Evolutionary conservation across 2,888 invertebrate genomes (phyloP), one percentile per base, ranked within the genome.

Genomic region (Galeruca laticollis): DNA sequence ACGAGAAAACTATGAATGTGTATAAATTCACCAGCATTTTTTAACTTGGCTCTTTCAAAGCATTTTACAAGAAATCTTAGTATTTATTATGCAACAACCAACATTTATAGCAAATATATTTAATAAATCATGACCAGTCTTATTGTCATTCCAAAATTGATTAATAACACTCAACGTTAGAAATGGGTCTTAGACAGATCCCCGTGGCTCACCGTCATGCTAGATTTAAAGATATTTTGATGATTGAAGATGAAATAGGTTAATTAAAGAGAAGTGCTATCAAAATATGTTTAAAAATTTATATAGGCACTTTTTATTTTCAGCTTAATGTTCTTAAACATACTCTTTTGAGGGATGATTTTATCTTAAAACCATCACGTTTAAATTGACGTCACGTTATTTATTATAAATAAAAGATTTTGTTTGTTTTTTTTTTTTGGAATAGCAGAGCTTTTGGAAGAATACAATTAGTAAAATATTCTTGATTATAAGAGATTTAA

Each of bases 1-100:
- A 83, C 82, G 80, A 80, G 81, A 51, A 79, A 82, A 71, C 69
- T 73, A 70, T 70, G 67, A 67, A 63, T 77, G 76, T 80, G 79
- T 79, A 76, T 77, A 79, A 75, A 65, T 78, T 77, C 77, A 75
- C 76, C 75, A 77, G 76, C 78, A 80, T 78, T 73, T 77, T 74
- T 78, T 78, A 81, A 82, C 80, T 73, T 77, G 77, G 78, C 56
- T 18, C 11, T 57, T 43, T 37, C 18, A 2, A 37, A 37, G 10
- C 37, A 37, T 13, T 13, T n/a, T n/a, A n/a, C n/a, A n/a, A n/a
- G n/a, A n/a, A n/a, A n/a, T n/a, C 37, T 37, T 2, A 10, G 2
- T 2, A 11, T 11, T 10, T 10, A 37, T 37, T 37, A 13, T 9
- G 33, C 1, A 33, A 33, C 33, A 33, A 9, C 33, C 1, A 33